Evolutionary conservation across 1,140 invertebrate genomes (phyloP).

Genomic region (Drosophila dunni): DNA sequence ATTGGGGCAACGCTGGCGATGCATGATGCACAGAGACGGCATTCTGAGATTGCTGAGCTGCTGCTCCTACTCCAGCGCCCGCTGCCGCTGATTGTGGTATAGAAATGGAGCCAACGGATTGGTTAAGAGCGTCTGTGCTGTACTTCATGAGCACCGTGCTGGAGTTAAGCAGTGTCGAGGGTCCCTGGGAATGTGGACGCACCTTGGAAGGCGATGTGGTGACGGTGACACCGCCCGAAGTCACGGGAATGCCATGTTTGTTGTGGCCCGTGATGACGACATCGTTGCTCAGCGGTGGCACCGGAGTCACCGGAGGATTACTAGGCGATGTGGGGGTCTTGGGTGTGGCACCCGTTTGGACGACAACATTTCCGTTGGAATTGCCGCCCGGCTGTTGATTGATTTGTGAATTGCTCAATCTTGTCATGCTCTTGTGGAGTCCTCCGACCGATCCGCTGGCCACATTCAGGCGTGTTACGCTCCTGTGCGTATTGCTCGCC

Average conservation of each 20-base stretch:
- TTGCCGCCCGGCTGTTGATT: slow-evolving; percentile 83
- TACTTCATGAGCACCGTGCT: slow-evolving; percentile 81
- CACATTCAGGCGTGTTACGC: slow-evolving; percentile 90
- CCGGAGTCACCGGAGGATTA: slow-evolving; percentile 79
- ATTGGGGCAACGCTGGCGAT: slow-evolving; percentile 76
- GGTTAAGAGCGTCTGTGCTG: slow-evolving; percentile 81
- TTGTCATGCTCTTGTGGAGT: slow-evolving; percentile 93
- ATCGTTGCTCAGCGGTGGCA: slow-evolving; percentile 81
- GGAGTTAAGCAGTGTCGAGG: slow-evolving; percentile 84
- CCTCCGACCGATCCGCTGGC: slow-evolving; percentile 90
- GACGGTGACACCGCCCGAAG: slow-evolving; percentile 88
- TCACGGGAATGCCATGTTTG: slow-evolving; percentile 85
- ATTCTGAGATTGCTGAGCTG: slow-evolving; percentile 55
- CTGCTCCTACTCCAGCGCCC: slow-evolving; percentile 4
- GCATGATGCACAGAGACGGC: slow-evolving; percentile 82
- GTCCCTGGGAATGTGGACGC: slow-evolving; percentile 85
- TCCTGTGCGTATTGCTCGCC: slow-evolving; percentile 88
- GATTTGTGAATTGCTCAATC: slow-evolving; percentile 90
- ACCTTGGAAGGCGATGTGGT: slow-evolving; percentile 86
- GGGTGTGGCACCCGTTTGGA: slow-evolving; percentile 70
- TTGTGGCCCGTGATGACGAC: slow-evolving; percentile 85
- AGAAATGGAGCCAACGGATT: slow-evolving; percentile 80
- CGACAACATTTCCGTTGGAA: slow-evolving; percentile 78
- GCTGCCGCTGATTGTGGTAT: slow-evolving; percentile 56
- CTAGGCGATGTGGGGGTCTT: slow-evolving; percentile 61